Conservation (phyloP, 1,140 invertebrate genomes). For the Chrysopa pallens region DNA sequence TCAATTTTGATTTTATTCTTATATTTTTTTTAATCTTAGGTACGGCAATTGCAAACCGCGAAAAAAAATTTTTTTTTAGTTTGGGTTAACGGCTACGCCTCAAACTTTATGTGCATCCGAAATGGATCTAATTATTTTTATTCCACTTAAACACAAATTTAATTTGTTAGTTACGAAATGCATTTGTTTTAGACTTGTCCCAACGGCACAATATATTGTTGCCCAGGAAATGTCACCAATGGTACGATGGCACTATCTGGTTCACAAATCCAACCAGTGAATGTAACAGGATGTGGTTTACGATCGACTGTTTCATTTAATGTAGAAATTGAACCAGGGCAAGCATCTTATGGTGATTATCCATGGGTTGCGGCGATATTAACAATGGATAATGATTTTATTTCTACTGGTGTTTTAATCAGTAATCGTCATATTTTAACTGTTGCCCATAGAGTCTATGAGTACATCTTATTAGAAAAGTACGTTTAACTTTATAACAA, state of each 20-base stretch:
- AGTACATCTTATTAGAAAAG: slow-evolving; percentile 3
- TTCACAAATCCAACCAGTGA: not conserved
- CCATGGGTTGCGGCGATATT: slow-evolving; percentile 31
- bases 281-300: slow-evolving; percentile 14
- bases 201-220: slow-evolving; percentile 27
- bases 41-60: too few relatives aligned
- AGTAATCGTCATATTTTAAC: slow-evolving; percentile 42
- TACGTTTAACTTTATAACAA: too few relatives aligned
- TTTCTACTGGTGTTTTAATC: slow-evolving; percentile 50
- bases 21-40: too few relatives aligned
- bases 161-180: too few relatives aligned
- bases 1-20: too few relatives aligned
- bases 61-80: too few relatives aligned
- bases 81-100: too few relatives aligned
- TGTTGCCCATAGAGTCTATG: slow-evolving; percentile 42
- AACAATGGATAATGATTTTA: slow-evolving; percentile 28
- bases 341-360: slow-evolving; percentile 33
- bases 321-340: slow-evolving; percentile 18
- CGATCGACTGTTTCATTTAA: slow-evolving; percentile 18
- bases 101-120: too few relatives aligned
- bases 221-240: slow-evolving; percentile 10
- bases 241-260: too few relatives aligned
- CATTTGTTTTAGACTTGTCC: slow-evolving; percentile 13
- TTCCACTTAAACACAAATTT: too few relatives aligned
- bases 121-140: too few relatives aligned